Evolutionary conservation across 2,888 invertebrate species (phyloP).

Genomic region (Tryphoninae sp.): DNA sequence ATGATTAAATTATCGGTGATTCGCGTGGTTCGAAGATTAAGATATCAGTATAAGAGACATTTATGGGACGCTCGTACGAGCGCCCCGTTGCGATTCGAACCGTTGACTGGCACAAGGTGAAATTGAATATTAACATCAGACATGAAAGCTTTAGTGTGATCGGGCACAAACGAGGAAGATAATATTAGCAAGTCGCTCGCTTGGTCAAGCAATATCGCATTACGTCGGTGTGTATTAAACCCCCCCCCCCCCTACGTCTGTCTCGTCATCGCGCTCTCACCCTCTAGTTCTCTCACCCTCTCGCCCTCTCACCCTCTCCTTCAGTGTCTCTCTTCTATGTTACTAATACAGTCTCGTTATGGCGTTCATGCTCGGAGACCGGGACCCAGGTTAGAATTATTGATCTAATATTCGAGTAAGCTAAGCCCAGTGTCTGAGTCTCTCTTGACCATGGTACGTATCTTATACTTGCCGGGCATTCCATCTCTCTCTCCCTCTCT

Average conservation of each 20-base stretch:
- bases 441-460: slow-evolving; percentile 73
- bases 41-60: slow-evolving; percentile 36
- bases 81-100: slow-evolving; percentile 14
- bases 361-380: slow-evolving; percentile 55
- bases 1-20: slow-evolving; percentile 30
- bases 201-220: slow-evolving; percentile 72
- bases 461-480: slow-evolving; percentile 77
- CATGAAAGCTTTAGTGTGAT: slow-evolving; percentile 57
- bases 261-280: slow-evolving; percentile 13
- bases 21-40: slow-evolving; percentile 27
- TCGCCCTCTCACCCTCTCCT: slow-evolving; percentile 25
- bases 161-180: slow-evolving; percentile 58
- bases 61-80: slow-evolving; percentile 5
- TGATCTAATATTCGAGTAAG: slow-evolving; percentile 81
- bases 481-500: slow-evolving; percentile 33
- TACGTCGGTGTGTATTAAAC: slow-evolving; percentile 64
- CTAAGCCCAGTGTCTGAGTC: slow-evolving; percentile 77
- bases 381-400: slow-evolving; percentile 78
- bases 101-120: slow-evolving; percentile 55
- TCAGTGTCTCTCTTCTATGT: slow-evolving; percentile 49
- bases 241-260: neutral
- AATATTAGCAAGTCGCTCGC: slow-evolving; percentile 67
- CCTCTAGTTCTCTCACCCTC: neutral
- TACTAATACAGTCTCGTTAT: slow-evolving; percentile 52
- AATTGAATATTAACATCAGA: slow-evolving; percentile 62